These are phyloP conservation scores for Chrysolina americana DNA, from an alignment of 2,888 invertebrate species.

Conservation along the genomic window DNA sequence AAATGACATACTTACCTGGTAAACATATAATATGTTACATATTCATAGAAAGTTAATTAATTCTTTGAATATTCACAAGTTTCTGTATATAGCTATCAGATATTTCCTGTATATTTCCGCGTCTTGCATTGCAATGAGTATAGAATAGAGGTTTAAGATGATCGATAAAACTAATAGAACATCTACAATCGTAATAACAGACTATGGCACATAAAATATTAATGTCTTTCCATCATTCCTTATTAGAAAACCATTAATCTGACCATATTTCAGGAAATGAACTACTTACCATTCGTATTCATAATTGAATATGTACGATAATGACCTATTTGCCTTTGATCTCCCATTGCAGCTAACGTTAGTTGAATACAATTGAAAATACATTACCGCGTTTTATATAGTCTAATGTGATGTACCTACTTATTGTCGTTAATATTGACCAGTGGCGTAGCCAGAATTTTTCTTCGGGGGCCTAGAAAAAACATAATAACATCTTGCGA, in stretches of 20 bases:
- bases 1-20: no score
- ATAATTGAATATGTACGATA: constrained; percentile 32
- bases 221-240: background rate
- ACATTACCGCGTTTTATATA: constrained; percentile 40
- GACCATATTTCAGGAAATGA: background rate
- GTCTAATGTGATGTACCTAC: constrained; percentile 32
- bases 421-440: no score
- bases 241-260: constrained; percentile 10
- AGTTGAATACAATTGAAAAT: constrained; percentile 43
- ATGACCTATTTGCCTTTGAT: constrained; percentile 35
- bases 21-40: no score
- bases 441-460: no score
- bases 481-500: no score
- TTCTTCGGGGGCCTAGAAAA: no score
- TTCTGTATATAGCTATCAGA: no score
- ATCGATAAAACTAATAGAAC: background rate
- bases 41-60: no score
- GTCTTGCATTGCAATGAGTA: no score
- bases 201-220: constrained; percentile 4
- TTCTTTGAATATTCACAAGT: no score
- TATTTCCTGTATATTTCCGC: no score
- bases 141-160: no score
- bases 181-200: background rate
- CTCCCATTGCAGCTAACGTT: constrained; percentile 26
- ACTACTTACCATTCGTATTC: constrained; percentile 22